These are phyloP conservation scores for Lycocerus yunnanus DNA, from an alignment of 2,888 invertebrate genomes.

Conservation along the genomic window DNA sequence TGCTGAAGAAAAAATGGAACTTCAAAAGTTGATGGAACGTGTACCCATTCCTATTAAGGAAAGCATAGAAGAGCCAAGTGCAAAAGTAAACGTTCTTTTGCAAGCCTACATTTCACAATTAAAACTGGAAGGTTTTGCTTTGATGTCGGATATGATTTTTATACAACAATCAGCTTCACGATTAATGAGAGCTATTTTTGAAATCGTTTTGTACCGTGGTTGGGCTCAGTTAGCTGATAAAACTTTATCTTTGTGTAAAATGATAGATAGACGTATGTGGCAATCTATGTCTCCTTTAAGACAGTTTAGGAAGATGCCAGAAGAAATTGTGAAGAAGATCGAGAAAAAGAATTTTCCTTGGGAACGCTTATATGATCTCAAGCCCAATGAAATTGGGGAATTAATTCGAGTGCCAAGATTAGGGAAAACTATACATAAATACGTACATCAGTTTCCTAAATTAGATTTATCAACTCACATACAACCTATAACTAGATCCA, in stretches of 20 bases:
- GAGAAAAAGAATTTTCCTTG: slow-evolving; percentile 97
- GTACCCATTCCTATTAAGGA: slow-evolving; percentile 99
- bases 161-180: slow-evolving; percentile 97
- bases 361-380: slow-evolving; percentile 93
- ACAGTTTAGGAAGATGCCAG: slow-evolving; percentile 97
- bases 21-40: slow-evolving; percentile 91
- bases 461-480: slow-evolving; percentile 95
- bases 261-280: slow-evolving; percentile 99
- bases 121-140: slow-evolving; percentile 96
- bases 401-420: slow-evolving; percentile 87
- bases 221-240: slow-evolving; percentile 99
- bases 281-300: slow-evolving; percentile 98
- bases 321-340: slow-evolving; percentile 94
- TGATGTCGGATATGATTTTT: slow-evolving; percentile 99
- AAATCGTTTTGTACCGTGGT: slow-evolving; percentile 88
- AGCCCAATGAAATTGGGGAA: slow-evolving; percentile 97
- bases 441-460: slow-evolving; percentile 96
- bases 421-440: slow-evolving; percentile 94
- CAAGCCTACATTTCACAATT: slow-evolving; percentile 98
- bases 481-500: slow-evolving; percentile 94
- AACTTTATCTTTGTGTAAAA: slow-evolving; percentile 93
- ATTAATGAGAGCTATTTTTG: slow-evolving; percentile 94
- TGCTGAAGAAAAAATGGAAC: slow-evolving; percentile 95
- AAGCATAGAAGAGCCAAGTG: slow-evolving; percentile 96
- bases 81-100: slow-evolving; percentile 93